Evolutionary conservation across 1,140 invertebrate species (phyloP).

Genomic region (Drosophila azteca): DNA sequence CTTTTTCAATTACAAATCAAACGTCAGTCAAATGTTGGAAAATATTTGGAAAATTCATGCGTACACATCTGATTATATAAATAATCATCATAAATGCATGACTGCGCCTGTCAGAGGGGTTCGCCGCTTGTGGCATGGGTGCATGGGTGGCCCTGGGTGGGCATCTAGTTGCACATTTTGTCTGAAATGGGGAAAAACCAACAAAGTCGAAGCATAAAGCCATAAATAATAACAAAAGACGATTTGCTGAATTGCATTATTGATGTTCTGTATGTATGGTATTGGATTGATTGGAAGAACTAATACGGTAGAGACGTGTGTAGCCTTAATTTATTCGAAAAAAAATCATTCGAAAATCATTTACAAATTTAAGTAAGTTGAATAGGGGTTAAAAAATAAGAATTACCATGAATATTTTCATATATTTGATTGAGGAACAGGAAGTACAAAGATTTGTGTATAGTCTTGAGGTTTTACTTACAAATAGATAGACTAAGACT

Average conservation of each 20-base stretch:
- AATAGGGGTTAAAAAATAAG: too few species aligned
- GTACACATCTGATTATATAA: conserved; percentile 30
- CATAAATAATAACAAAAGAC: conserved; percentile 51
- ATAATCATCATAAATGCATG: conserved; percentile 52
- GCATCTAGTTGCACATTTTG: conserved; percentile 43
- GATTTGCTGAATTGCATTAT: conserved; percentile 26
- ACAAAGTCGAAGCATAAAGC: conserved; percentile 29
- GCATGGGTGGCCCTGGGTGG: conserved; percentile 26
- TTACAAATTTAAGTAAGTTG: too few species aligned
- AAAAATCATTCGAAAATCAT: too few species aligned
- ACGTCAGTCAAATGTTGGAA: conserved; percentile 66
- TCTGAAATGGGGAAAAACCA: conserved; percentile 37
- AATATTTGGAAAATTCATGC: conserved; percentile 62
- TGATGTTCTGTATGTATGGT: conserved; percentile 20
- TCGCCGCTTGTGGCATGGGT: background rate
- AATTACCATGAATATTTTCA: too few species aligned
- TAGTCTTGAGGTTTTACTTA: too few species aligned
- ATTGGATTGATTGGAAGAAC: conserved; percentile 9
- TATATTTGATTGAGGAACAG: too few species aligned
- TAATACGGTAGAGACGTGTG: background rate
- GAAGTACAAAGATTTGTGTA: too few species aligned
- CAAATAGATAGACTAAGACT: too few species aligned
- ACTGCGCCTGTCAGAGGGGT: conserved; percentile 1
- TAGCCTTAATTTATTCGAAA: background rate
- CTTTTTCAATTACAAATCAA: conserved; percentile 73